phyloP scores from a whole-genome alignment of 2,113 vertebrate species.

The Clupea harengus region DNA sequence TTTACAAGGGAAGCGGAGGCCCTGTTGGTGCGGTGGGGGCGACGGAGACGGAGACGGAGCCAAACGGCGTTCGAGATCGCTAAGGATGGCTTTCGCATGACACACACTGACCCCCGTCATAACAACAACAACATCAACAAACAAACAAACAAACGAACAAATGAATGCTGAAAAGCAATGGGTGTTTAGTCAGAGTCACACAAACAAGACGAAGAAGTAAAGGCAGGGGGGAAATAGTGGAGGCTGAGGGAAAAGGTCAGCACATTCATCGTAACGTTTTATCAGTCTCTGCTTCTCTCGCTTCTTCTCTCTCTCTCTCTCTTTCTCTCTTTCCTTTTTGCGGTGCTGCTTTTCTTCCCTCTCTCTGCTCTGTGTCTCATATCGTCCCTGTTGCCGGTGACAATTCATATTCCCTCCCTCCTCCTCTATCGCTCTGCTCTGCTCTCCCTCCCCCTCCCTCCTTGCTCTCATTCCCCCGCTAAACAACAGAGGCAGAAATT shows the following conservation, averaged over 20 bases:
- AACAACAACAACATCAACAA: background rate
- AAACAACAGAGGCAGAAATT: constrained; percentile 47
- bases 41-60: background rate
- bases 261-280: background rate
- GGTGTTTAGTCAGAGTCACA: background rate
- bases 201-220: background rate
- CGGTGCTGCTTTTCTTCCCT: background rate
- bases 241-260: too few relatives aligned
- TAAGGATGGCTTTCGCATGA: background rate
- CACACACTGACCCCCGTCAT: background rate
- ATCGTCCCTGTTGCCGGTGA: background rate
- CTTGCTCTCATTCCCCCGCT: constrained; percentile 19
- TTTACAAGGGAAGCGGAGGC: background rate
- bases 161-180: background rate
- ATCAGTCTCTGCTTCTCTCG: background rate
- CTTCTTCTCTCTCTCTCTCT: background rate
- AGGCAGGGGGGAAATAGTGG: background rate
- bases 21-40: background rate
- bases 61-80: too few relatives aligned
- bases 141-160: background rate
- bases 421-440: background rate
- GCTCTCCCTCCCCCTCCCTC: background rate
- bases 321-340: background rate
- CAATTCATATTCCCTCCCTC: background rate
- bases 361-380: background rate